These are phyloP conservation scores for Chlamydotis undulata DNA, from an alignment of 2,113 vertebrate species.

Conservation along the genomic window DNA sequence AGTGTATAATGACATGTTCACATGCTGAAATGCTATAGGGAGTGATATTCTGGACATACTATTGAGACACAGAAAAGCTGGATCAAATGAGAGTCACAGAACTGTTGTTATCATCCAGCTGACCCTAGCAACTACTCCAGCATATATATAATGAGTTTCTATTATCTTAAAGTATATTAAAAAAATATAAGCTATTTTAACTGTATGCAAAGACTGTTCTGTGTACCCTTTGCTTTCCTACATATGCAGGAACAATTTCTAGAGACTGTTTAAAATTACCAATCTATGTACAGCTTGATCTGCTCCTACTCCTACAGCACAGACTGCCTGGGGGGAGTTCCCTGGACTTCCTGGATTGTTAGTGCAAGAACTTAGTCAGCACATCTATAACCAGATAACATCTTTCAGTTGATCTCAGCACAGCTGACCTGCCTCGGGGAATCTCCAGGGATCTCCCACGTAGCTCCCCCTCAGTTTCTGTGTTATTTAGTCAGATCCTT, in stretches of 20 bases:
- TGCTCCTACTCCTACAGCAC: not conserved
- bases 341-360: not conserved
- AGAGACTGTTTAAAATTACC: not conserved
- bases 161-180: not conserved
- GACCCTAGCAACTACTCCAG: not conserved
- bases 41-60: too few species aligned
- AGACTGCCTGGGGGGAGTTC: not conserved
- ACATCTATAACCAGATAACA: not conserved
- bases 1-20: too few species aligned
- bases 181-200: not conserved
- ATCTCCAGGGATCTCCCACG: not conserved
- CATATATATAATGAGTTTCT: not conserved
- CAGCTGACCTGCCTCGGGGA: not conserved
- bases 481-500: not conserved
- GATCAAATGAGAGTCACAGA: not conserved
- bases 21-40: too few species aligned
- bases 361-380: not conserved
- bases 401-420: not conserved
- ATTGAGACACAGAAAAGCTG: not conserved
- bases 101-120: not conserved
- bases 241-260: not conserved
- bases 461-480: not conserved
- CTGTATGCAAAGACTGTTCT: not conserved
- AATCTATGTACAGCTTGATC: not conserved
- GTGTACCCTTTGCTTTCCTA: not conserved